Base-by-base conservation (phyloP, 2,797 vertebrate genomes). In the Amniataba percoides region DNA sequence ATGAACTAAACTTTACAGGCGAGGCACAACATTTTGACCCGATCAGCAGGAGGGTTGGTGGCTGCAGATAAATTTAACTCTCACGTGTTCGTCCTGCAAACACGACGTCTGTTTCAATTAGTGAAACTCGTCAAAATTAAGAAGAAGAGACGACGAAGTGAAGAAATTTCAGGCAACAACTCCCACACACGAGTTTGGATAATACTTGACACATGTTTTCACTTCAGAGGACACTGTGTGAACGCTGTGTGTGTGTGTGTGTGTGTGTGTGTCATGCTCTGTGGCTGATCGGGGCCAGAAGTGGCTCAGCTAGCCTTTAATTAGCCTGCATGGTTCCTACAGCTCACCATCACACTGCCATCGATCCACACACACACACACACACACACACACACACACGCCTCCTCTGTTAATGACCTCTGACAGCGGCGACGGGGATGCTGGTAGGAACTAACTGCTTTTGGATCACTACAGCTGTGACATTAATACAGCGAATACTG, bases 401-500 rank as follows among this genome's bases (percentile, higher is more conserved):
- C 42, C 6, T 31, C 18, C 63, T 59, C 42, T 34, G 49, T 76
- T 88, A 89, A 88, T 81, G 85, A 89, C 85, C 83, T 77, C 75
- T 72, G 78, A 82, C 82, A 84, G 66, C 76, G 53, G 78, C 72
- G 49, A 60, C 46, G 0, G 45, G 49, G 45, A 71, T 65, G 73
- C 81, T 81, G 65, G 45, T 71, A 43, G 39, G 62, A 73, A 66
- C 87, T 85, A 85, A 86, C 84, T 86, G 77, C 74, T 79, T 66
- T 70, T 51, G 72, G 78, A 88, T 88, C 67, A 51, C 58, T 78
- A 74, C 78, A 79, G 71, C 80, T 79, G 72, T 84, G 85, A 82
- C 86, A 87, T 82, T 86, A 85, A 80, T 82, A 71, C 64, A 68
- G 81, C 9, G 36, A 46, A 16, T 62, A 36, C 34, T 36, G 34